Conservation (phyloP, 2,888 invertebrate genomes). For the Erebia aethiops region DNA sequence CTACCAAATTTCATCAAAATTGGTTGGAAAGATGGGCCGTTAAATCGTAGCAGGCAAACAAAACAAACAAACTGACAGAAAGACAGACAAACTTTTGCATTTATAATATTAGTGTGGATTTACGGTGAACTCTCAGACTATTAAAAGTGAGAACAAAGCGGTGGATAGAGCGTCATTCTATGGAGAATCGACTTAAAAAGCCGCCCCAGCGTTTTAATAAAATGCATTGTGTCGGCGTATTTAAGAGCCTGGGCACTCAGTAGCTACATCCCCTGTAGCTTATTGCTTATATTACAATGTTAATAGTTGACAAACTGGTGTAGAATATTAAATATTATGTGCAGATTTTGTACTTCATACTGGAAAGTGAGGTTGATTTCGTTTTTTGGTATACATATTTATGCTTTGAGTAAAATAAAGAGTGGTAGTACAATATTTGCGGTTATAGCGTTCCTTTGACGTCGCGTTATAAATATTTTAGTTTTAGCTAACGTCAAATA, state of each 20-base stretch:
- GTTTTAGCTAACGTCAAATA: too few relatives aligned
- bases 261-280: slow-evolving; percentile 33
- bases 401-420: background rate
- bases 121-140: slow-evolving; percentile 51
- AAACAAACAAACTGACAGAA: too few relatives aligned
- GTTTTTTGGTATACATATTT: background rate
- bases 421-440: background rate
- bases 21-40: too few relatives aligned
- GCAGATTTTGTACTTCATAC: background rate
- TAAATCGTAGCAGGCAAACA: too few relatives aligned
- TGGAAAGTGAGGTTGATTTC: background rate
- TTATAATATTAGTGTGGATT: too few relatives aligned
- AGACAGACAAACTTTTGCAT: too few relatives aligned
- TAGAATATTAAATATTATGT: slow-evolving; percentile 12
- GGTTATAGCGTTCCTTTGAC: background rate
- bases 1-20: too few relatives aligned
- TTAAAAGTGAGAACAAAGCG: slow-evolving; percentile 65
- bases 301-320: slow-evolving; percentile 25
- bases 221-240: slow-evolving; percentile 51
- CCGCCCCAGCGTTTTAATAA: slow-evolving; percentile 47
- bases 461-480: too few relatives aligned
- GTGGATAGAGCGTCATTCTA: slow-evolving; percentile 54
- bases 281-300: slow-evolving; percentile 32
- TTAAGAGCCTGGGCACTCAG: slow-evolving; percentile 44
- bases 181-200: slow-evolving; percentile 49